These are phyloP conservation scores for Drosophila pseudoananassae DNA, from an alignment of 1,140 invertebrate genomes.

Conservation along the genomic window DNA sequence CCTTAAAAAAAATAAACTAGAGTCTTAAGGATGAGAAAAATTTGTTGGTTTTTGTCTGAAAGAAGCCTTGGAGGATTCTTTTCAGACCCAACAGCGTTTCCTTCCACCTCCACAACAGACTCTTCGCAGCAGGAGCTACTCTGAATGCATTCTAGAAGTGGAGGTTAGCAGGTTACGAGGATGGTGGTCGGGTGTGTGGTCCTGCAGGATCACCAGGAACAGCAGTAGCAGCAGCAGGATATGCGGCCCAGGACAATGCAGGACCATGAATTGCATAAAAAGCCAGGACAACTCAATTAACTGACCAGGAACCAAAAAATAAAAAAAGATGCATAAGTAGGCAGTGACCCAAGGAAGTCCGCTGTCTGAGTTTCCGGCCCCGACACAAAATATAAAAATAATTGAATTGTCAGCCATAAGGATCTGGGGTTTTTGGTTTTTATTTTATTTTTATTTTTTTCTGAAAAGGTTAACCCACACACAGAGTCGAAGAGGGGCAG, in stretches of 20 bases:
- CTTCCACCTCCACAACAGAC: slow-evolving; percentile 8
- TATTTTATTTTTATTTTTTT: neutral
- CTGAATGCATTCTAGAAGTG: neutral
- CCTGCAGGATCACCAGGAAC: slow-evolving; percentile 7
- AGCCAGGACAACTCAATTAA: slow-evolving; percentile 71
- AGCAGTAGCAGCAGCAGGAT: slow-evolving; percentile 57
- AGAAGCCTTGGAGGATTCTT: neutral
- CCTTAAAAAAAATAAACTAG: neutral
- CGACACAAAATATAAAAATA: slow-evolving; percentile 13
- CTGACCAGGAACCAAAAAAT: slow-evolving; percentile 9
- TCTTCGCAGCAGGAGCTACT: slow-evolving; percentile 18
- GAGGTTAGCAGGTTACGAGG: slow-evolving; percentile 1
- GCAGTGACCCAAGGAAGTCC: slow-evolving; percentile 50
- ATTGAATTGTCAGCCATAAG: slow-evolving; percentile 38
- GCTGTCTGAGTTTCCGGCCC: slow-evolving; percentile 59
- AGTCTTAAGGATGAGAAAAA: neutral
- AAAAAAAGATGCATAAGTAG: slow-evolving; percentile 57
- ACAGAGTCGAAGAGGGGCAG: slow-evolving; percentile 9
- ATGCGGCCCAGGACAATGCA: slow-evolving; percentile 66
- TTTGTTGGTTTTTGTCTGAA: neutral
- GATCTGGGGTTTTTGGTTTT: slow-evolving; percentile 15
- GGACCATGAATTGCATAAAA: slow-evolving; percentile 75
- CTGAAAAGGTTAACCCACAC: slow-evolving; percentile 23
- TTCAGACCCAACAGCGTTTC: slow-evolving; percentile 3
- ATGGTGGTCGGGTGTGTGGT: slow-evolving; percentile 55